Evolutionary conservation across 2,113 vertebrate genomes (phyloP).

Genomic region (Nipponia nippon): DNA sequence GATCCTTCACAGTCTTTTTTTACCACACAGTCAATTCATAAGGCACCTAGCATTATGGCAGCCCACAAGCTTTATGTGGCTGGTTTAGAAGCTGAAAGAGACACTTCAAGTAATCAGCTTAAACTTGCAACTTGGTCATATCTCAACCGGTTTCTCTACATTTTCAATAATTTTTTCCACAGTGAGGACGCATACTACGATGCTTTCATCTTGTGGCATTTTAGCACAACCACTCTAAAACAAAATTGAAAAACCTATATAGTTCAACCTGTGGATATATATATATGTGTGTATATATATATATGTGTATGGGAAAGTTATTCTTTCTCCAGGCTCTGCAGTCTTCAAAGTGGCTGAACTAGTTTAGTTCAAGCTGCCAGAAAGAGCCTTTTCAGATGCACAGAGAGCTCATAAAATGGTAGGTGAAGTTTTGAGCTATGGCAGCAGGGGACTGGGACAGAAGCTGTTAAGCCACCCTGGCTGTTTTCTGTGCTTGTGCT

Average conservation of each 20-base stretch:
- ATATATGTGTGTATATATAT: accelerated
- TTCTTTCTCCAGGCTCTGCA: neutral
- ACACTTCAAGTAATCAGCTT: neutral
- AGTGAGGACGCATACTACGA: accelerated
- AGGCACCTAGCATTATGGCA: neutral
- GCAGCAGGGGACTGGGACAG: neutral
- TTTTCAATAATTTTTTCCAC: neutral
- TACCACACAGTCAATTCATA: no score
- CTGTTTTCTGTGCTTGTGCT: neutral
- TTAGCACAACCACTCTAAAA: neutral
- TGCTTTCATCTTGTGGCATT: neutral
- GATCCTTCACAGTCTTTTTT: neutral
- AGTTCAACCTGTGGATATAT: neutral
- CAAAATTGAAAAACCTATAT: accelerated
- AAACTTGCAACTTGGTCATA: neutral
- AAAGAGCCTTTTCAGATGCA: neutral
- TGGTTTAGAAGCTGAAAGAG: neutral
- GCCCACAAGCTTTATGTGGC: neutral
- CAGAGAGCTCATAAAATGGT: neutral
- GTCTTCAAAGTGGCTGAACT: neutral
- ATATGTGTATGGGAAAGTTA: neutral
- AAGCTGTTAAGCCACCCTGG: neutral
- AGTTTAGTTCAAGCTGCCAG: neutral
- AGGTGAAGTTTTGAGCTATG: neutral
- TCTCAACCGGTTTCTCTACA: neutral